Evolutionary conservation across 1,140 invertebrate genomes (phyloP).

Genomic region (Pseudomyrmex cubaensis): DNA sequence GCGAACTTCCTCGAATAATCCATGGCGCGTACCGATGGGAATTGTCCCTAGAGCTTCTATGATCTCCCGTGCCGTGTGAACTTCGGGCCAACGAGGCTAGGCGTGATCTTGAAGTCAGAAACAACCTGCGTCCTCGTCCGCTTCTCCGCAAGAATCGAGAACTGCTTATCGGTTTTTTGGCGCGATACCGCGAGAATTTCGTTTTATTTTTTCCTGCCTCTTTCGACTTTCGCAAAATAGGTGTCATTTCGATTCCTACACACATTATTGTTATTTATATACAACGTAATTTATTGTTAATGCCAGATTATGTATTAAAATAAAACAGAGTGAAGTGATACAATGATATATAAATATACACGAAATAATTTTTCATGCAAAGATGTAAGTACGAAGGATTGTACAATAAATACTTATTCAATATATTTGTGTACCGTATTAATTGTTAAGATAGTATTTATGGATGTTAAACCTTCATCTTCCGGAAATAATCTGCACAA

Average conservation of each 20-base stretch:
- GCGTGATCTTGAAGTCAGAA: slow-evolving; percentile 83
- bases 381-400: not conserved
- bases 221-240: slow-evolving; percentile 95
- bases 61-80: slow-evolving; percentile 77
- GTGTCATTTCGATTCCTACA: slow-evolving; percentile 93
- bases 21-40: slow-evolving; percentile 79
- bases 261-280: slow-evolving; percentile 37
- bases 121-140: slow-evolving; percentile 83
- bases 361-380: too few species aligned
- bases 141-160: slow-evolving; percentile 84
- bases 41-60: slow-evolving; percentile 80
- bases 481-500: slow-evolving; percentile 97
- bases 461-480: slow-evolving; percentile 89
- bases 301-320: too few species aligned
- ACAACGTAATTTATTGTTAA: not conserved
- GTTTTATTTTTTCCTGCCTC: slow-evolving; percentile 89
- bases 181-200: slow-evolving; percentile 85
- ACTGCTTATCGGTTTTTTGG: slow-evolving; percentile 85
- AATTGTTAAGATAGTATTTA: slow-evolving; percentile 7
- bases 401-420: not conserved
- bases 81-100: slow-evolving; percentile 83
- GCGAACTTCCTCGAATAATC: slow-evolving; percentile 82
- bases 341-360: not conserved
- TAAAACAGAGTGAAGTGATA: not conserved
- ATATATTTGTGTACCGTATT: slow-evolving; percentile 10